These are phyloP conservation scores for Heliconius cydno DNA, from an alignment of 2,888 invertebrate species.

Conservation along the genomic window DNA sequence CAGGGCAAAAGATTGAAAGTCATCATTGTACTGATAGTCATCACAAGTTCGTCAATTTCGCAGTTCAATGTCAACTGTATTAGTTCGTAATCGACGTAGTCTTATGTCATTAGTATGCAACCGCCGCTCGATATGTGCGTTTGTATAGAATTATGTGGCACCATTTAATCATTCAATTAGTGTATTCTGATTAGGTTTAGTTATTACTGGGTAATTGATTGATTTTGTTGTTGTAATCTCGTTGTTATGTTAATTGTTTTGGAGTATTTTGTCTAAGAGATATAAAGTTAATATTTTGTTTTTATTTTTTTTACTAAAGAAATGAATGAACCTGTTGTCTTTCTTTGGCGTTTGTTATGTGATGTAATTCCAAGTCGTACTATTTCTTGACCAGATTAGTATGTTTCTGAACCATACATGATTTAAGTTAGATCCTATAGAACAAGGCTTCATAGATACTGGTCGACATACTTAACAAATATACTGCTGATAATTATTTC, in stretches of 20 bases:
- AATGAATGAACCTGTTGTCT: not conserved
- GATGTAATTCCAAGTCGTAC: too few relatives aligned
- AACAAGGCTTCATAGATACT: too few relatives aligned
- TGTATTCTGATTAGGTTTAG: constrained; percentile 7
- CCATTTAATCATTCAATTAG: constrained; percentile 31
- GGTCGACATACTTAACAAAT: not conserved
- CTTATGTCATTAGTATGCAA: constrained; percentile 28
- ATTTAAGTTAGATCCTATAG: too few relatives aligned
- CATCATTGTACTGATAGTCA: too few relatives aligned
- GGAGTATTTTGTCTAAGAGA: too few relatives aligned
- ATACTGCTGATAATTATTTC: not conserved
- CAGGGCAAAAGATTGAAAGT: not conserved
- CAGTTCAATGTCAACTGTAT: constrained; percentile 26
- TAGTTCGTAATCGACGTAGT: constrained; percentile 20
- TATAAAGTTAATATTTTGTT: not conserved
- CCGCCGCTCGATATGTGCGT: not conserved
- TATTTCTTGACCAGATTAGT: too few relatives aligned
- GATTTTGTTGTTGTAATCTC: not conserved
- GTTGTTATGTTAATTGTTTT: not conserved
- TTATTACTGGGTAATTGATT: constrained; percentile 1
- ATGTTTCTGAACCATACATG: too few relatives aligned
- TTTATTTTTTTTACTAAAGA: not conserved
- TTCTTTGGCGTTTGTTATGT: not conserved
- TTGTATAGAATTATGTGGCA: constrained; percentile 22
- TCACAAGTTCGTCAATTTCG: not conserved